Conservation (phyloP, 2,888 invertebrate genomes). For the Scelioninae gen. 1 region DNA sequence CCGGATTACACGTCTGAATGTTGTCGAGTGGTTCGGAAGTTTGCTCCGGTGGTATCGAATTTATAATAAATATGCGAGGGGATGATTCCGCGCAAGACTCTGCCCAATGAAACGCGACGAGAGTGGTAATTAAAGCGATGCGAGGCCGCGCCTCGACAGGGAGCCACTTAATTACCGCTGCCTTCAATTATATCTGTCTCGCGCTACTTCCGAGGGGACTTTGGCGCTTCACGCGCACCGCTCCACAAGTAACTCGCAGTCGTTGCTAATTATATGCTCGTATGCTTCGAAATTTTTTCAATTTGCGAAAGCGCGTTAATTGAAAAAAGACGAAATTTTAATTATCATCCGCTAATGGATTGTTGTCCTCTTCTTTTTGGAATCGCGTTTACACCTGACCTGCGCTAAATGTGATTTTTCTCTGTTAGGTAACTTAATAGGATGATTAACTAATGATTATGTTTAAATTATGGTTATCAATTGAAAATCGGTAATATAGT, state of each 20-base stretch:
- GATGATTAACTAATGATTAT: too few relatives aligned
- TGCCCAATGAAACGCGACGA: constrained; percentile 81
- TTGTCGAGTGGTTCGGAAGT: constrained; percentile 73
- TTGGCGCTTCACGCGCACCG: constrained; percentile 60
- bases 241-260: constrained; percentile 55
- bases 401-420: neutral
- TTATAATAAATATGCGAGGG: constrained; percentile 77
- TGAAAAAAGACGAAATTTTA: constrained; percentile 34
- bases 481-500: too few relatives aligned
- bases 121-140: constrained; percentile 82
- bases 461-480: too few relatives aligned
- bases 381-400: too few relatives aligned
- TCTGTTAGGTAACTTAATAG: neutral
- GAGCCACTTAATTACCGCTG: constrained; percentile 83
- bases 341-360: constrained; percentile 59
- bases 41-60: constrained; percentile 74
- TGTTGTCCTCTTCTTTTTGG: constrained; percentile 27
- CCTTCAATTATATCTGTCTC: constrained; percentile 82
- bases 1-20: constrained; percentile 63
- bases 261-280: constrained; percentile 65
- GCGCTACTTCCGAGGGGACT: constrained; percentile 80
- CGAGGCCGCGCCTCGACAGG: constrained; percentile 74
- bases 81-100: constrained; percentile 66
- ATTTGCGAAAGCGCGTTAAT: constrained; percentile 32
- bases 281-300: constrained; percentile 45